Evolutionary conservation across 1,140 invertebrate species (phyloP).

Genomic region (Drosophila varians): DNA sequence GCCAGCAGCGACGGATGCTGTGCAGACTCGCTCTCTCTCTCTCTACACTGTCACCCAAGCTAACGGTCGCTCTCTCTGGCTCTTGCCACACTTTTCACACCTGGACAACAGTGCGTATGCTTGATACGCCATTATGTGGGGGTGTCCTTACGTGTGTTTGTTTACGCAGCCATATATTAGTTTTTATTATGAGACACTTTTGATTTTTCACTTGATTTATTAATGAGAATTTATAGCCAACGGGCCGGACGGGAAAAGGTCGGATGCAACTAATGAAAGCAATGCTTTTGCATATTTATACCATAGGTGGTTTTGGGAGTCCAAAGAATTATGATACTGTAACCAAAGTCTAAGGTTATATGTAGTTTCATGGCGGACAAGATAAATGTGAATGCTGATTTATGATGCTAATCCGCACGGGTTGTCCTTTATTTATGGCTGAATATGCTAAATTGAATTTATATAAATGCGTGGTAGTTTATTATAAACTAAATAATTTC

Average conservation of each 20-base stretch:
- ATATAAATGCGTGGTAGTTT: not conserved
- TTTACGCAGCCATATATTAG: conserved; percentile 60
- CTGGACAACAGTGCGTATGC: conserved; percentile 72
- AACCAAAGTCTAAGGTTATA: conserved; percentile 9
- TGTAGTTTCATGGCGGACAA: conserved; percentile 19
- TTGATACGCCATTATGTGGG: conserved; percentile 42
- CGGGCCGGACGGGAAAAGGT: conserved; percentile 37
- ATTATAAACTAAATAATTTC: not conserved
- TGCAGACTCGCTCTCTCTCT: conserved; percentile 22
- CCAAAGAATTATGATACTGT: conserved; percentile 44
- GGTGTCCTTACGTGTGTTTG: conserved; percentile 25
- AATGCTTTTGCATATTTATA: conserved; percentile 45
- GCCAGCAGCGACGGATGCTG: conserved; percentile 15
- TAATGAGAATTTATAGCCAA: conserved; percentile 65
- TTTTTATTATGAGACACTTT: conserved; percentile 68
- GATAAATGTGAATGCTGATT: conserved; percentile 26
- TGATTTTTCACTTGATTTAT: conserved; percentile 72
- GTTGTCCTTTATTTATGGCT: not conserved
- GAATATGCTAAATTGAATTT: not conserved
- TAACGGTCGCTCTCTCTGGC: not conserved
- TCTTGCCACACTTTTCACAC: conserved; percentile 50
- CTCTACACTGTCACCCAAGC: not conserved
- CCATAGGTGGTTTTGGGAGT: conserved; percentile 34
- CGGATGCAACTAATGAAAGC: conserved; percentile 48
- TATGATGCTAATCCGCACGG: conserved; percentile 8